Conservation (phyloP, 1,140 invertebrate species). For the Zophobas morio region DNA sequence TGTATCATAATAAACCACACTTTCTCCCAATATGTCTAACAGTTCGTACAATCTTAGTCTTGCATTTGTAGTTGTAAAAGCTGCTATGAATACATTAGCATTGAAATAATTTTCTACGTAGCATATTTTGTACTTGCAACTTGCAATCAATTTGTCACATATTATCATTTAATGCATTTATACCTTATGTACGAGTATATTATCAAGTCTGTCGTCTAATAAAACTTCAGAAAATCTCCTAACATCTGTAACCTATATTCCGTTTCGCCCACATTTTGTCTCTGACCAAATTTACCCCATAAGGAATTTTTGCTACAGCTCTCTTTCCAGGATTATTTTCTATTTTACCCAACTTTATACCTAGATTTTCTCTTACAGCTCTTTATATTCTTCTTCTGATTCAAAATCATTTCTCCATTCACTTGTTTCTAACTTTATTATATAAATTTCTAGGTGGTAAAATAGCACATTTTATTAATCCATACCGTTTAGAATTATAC, state of each 20-base stretch:
- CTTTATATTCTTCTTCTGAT: not conserved
- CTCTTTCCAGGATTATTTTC: not conserved
- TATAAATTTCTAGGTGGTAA: slow-evolving; percentile 20
- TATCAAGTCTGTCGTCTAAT: not conserved
- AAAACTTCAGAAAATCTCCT: not conserved
- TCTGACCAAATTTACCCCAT: not conserved
- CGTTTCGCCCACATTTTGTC: not conserved
- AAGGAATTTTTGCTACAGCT: not conserved
- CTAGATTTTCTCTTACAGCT: not conserved
- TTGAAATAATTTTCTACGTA: too few relatives aligned
- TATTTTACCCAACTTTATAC: not conserved
- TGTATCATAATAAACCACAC: too few relatives aligned
- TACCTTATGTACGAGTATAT: not conserved
- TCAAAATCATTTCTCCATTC: not conserved
- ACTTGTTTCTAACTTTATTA: not conserved
- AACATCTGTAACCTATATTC: not conserved
- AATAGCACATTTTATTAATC: slow-evolving; percentile 32
- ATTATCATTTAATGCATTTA: not conserved
- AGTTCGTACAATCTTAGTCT: too few relatives aligned
- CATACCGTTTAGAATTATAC: slow-evolving; percentile 13
- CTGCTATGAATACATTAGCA: too few relatives aligned
- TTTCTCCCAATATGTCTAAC: too few relatives aligned
- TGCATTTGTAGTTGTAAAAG: too few relatives aligned
- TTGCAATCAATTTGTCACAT: not conserved
- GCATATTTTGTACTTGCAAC: too few relatives aligned